Percentiles rank a stretch among this genome's conserved stretches.
Conservation (phyloP, 2,113 vertebrate species). For the Centropristis striata region DNA sequence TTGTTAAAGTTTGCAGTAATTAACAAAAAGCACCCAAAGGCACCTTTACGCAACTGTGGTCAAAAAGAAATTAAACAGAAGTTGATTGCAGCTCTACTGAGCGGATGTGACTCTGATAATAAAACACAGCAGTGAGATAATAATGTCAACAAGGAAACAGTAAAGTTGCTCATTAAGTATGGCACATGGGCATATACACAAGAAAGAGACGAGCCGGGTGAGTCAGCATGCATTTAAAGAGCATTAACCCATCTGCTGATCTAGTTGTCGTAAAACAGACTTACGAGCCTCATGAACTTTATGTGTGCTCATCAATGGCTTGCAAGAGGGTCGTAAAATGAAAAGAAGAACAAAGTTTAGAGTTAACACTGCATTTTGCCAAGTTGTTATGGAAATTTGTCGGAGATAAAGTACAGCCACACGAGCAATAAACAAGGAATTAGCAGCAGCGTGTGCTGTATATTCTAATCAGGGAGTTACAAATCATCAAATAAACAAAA, state of each 20-base stretch:
- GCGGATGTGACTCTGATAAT: constrained; percentile 12
- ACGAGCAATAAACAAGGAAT: constrained; percentile 54
- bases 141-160: constrained; percentile 35
- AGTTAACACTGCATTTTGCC: constrained; percentile 52
- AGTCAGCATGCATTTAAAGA: constrained; percentile 72
- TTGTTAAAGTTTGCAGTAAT: constrained; percentile 10
- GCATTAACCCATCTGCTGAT: constrained; percentile 73
- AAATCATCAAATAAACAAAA: constrained; percentile 47
- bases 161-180: constrained; percentile 56
- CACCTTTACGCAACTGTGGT: constrained; percentile 15
- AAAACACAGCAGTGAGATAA: constrained; percentile 43
- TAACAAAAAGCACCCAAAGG: constrained; percentile 24
- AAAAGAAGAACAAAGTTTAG: constrained; percentile 46
- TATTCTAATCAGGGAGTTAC: constrained; percentile 11
- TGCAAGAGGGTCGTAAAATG: constrained; percentile 64
- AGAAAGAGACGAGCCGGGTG: constrained; percentile 33
- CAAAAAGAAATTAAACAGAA: constrained; percentile 18
- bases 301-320: constrained; percentile 56
- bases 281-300: constrained; percentile 67
- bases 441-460: constrained; percentile 18
- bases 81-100: not conserved
- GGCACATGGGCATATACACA: constrained; percentile 14
- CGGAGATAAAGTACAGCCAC: constrained; percentile 20
- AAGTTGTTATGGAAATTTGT: constrained; percentile 49
- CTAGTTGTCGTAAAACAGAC: constrained; percentile 59